Conservation (phyloP, 1,140 invertebrate genomes). For the Halotydeus destructor region DNA sequence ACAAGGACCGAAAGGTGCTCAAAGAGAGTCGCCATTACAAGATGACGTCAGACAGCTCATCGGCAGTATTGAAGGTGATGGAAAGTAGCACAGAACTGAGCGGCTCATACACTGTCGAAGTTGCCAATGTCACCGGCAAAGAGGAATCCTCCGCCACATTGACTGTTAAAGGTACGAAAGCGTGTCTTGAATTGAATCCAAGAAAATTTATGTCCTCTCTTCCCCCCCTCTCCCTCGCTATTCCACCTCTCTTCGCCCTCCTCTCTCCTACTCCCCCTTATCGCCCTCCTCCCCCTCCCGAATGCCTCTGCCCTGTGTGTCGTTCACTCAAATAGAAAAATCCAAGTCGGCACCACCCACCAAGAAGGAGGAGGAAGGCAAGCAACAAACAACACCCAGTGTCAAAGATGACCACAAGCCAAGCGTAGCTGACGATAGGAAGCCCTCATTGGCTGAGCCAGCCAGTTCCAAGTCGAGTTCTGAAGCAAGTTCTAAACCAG, state of each 20-base stretch:
- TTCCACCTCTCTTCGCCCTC: neutral
- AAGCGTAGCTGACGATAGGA: no score
- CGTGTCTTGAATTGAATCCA: neutral
- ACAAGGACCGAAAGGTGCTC: conserved; percentile 48
- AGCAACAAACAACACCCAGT: no score
- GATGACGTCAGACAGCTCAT: conserved; percentile 55
- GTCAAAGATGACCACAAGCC: no score
- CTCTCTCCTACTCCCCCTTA: neutral
- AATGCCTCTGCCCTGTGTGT: neutral
- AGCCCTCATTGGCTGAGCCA: conserved; percentile 4
- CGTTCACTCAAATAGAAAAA: conserved; percentile 21
- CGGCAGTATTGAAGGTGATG: conserved; percentile 46
- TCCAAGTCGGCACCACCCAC: conserved; percentile 27
- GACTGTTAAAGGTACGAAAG: conserved; percentile 28
- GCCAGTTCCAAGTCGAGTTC: conserved; percentile 4
- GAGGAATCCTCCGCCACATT: conserved; percentile 54
- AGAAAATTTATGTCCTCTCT: no score
- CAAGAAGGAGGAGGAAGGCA: conserved; percentile 21
- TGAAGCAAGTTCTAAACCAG: conserved; percentile 1
- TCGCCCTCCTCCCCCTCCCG: neutral
- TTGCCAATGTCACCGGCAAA: conserved; percentile 58
- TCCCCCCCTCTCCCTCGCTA: neutral
- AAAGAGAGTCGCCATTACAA: conserved; percentile 42
- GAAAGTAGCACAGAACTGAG: conserved; percentile 42
- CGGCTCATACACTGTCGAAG: conserved; percentile 52